phyloP scores from a whole-genome alignment of 2,113 vertebrate species.

The Trinectes maculatus region DNA sequence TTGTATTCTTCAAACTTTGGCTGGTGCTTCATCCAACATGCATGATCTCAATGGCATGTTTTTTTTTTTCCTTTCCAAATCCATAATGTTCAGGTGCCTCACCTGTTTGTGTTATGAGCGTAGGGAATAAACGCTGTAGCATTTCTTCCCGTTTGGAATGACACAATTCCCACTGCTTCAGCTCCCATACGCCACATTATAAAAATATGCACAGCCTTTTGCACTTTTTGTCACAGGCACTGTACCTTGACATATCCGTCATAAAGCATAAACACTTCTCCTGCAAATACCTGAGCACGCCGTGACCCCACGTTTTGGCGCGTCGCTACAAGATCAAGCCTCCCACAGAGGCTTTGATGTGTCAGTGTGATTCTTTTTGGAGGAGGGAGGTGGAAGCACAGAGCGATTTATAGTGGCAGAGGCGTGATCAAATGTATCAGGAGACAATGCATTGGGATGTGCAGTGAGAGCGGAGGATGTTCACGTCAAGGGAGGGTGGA shows the following conservation, averaged over 20 bases:
- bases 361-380: conserved; percentile 44
- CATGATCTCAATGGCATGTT: too few species aligned
- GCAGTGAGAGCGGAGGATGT: conserved; percentile 17
- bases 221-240: not conserved
- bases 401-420: conserved; percentile 35
- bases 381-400: conserved; percentile 19
- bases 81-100: too few species aligned
- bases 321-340: not conserved
- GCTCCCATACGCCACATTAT: not conserved
- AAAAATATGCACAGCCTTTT: not conserved
- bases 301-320: conserved; percentile 2
- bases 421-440: conserved; percentile 54
- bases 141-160: not conserved
- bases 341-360: conserved; percentile 37
- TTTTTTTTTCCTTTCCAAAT: too few species aligned
- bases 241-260: conserved; percentile 13
- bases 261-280: not conserved
- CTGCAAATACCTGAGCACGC: not conserved
- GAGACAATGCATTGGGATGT: conserved; percentile 41
- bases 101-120: too few species aligned
- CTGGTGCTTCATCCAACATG: too few species aligned
- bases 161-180: conserved; percentile 1
- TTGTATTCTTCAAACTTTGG: conserved; percentile 7
- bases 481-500: conserved; percentile 25
- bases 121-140: too few species aligned